Evolutionary conservation across 2,888 invertebrate species (phyloP), one percentile per base, ranked within the genome.

Genomic region (Craniophora ligustri): DNA sequence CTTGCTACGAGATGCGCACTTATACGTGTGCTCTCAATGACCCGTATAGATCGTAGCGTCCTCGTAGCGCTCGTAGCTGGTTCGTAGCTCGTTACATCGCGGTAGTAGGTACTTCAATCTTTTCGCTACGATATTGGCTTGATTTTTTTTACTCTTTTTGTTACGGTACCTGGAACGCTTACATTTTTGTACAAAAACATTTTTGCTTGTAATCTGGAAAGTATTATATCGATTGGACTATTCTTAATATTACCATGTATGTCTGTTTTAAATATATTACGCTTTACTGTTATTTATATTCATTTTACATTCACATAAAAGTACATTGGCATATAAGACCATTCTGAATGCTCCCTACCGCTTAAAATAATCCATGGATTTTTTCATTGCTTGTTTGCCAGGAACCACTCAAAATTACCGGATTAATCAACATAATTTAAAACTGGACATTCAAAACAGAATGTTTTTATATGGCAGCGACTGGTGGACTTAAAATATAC

Each of bases 21-120:
- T 62, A 44, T 71, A 72, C 64, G 59, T 62, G 66, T 50, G 63
- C 59, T 65, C 57, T 69, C 74, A 69, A 72, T 75, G 76, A 75
- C 68, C 76, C 77, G 77, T 73, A 50, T 68, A 66, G 70, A 67
- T 69, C 75, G 81, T 75, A 76, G 65, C 64, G 50, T 23, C 38
- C 50, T 60, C 69, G 73, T 75, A 75, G 78, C 67, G 40, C 42
- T 61, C 68, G 70, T 72, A 72, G 73, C 55, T 45, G 39, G 47
- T 62, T 79, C 80, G 82, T 81, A 84, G 82, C 79, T 79, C 75
- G 81, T 81, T 77, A 80, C 75, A 54, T 48, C 32, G 58, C 78
- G 61, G 51, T 62, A 76, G 79, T 81, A 79, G 78, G n/a, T 80
- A 79, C 79, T 85, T 75, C 84, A 84, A 87, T 85, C 79, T 82